Evolutionary conservation across 2,797 vertebrate genomes (phyloP).

Genomic region (Fistularia commersonii): DNA sequence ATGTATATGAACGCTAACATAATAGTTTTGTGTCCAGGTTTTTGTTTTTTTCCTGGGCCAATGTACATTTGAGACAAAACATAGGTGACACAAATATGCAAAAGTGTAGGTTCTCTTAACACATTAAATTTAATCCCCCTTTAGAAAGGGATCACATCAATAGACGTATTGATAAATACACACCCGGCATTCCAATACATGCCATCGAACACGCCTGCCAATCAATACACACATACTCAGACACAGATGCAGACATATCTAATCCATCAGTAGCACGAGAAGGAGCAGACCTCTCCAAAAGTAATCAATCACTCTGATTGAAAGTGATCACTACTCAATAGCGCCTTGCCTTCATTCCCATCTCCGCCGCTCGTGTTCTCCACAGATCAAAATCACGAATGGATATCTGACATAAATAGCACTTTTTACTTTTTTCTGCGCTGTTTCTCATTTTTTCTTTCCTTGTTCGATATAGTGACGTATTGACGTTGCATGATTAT

Average conservation of each 20-base stretch:
- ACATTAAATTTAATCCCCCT: slow-evolving; percentile 27
- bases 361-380: slow-evolving; percentile 14
- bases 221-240: slow-evolving; percentile 43
- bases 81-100: slow-evolving; percentile 9
- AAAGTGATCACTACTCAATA: slow-evolving; percentile 60
- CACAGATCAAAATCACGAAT: slow-evolving; percentile 25
- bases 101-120: slow-evolving; percentile 5
- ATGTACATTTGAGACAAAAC: too few relatives aligned
- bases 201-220: slow-evolving; percentile 17
- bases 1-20: too few relatives aligned
- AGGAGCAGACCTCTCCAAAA: slow-evolving; percentile 31
- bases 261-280: slow-evolving; percentile 54
- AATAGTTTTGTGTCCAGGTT: too few relatives aligned
- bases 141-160: slow-evolving; percentile 29
- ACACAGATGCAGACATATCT: slow-evolving; percentile 10
- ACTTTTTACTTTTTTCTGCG: slow-evolving; percentile 1
- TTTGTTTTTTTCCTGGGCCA: background rate
- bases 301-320: slow-evolving; percentile 63
- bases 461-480: too few relatives aligned
- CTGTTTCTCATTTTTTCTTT: background rate
- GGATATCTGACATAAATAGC: slow-evolving; percentile 20
- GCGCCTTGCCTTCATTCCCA: slow-evolving; percentile 14
- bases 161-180: slow-evolving; percentile 46
- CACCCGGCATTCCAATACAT: slow-evolving; percentile 47
- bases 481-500: too few relatives aligned